A percentile compares a stretch with the other conserved stretches of the same genome.
These are phyloP conservation scores for Oryzias javanicus DNA, from an alignment of 2,113 vertebrate species.

Conservation along the genomic window DNA sequence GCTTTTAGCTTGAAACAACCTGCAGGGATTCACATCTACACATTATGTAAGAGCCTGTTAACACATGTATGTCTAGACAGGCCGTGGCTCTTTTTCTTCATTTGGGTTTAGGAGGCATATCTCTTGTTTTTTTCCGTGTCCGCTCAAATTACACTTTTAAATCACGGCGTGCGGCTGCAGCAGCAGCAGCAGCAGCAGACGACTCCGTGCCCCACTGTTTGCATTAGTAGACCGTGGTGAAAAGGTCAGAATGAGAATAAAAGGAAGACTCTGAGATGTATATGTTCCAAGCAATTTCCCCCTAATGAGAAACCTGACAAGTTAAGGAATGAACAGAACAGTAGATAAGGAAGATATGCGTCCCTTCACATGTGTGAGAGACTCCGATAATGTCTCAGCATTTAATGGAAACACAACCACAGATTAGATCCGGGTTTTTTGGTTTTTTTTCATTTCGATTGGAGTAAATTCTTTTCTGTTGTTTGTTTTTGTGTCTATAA, in stretches of 20 bases:
- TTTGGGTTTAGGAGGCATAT: background rate
- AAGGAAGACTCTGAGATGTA: constrained; percentile 25
- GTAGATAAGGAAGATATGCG: constrained; percentile 23
- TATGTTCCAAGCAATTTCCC: constrained; percentile 59
- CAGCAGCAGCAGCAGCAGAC: constrained; percentile 11
- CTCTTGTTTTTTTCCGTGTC: background rate
- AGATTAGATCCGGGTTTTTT: constrained; percentile 14
- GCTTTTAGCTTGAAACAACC: constrained; percentile 13
- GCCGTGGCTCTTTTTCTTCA: background rate
- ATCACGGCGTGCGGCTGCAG: constrained; percentile 7
- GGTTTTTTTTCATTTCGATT: constrained; percentile 7
- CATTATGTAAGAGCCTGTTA: background rate
- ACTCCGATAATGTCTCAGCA: constrained; percentile 15
- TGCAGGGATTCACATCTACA: background rate
- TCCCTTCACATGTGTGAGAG: background rate
- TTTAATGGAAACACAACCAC: constrained; percentile 21
- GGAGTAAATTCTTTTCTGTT: constrained; percentile 2
- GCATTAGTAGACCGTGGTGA: constrained; percentile 10
- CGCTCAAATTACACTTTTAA: background rate
- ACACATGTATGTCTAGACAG: background rate
- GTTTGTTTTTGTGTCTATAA: too few species aligned
- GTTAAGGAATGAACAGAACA: constrained; percentile 40
- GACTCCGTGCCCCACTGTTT: constrained; percentile 3
- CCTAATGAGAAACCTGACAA: constrained; percentile 54
- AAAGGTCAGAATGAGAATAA: constrained; percentile 40